A percentile compares a stretch with the other conserved stretches of the same genome.
Conservation (phyloP, 2,888 invertebrate species). For the Microplitis deprimator region DNA sequence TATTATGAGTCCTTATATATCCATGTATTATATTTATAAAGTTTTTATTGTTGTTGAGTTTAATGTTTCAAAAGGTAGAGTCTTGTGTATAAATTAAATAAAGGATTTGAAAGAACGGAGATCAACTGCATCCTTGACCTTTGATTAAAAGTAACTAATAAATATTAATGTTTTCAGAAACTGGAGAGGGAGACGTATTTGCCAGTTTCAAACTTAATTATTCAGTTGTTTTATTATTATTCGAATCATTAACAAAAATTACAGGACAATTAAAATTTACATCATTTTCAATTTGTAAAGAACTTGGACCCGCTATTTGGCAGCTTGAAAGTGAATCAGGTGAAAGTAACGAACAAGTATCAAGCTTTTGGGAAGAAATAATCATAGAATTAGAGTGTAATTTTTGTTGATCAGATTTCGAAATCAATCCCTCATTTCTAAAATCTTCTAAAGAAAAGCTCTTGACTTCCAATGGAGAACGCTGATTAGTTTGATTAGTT, state of each 20-base stretch:
- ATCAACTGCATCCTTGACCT: no score
- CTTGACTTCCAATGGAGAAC: constrained; percentile 29
- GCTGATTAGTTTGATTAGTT: constrained; percentile 39
- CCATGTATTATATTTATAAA: no score
- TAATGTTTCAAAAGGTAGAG: no score
- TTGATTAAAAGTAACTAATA: no score
- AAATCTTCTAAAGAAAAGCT: constrained; percentile 41
- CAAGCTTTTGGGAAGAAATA: background rate
- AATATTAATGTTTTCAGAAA: no score
- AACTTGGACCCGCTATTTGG: background rate
- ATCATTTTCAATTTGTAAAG: background rate
- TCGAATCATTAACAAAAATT: background rate
- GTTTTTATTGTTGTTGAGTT: no score
- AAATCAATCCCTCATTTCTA: constrained; percentile 50
- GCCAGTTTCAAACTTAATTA: no score
- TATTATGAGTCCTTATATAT: no score
- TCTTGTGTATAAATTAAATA: no score
- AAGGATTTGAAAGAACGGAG: no score
- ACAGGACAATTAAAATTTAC: background rate
- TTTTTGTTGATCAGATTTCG: constrained; percentile 36
- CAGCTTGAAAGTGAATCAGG: background rate
- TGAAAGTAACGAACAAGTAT: background rate
- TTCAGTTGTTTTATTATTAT: background rate
- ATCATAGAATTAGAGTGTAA: background rate
- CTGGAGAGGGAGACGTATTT: no score